Percentiles rank a stretch among this genome's conserved stretches.
Conservation (phyloP, 1,140 invertebrate species). For the Contarinia nasturtii region DNA sequence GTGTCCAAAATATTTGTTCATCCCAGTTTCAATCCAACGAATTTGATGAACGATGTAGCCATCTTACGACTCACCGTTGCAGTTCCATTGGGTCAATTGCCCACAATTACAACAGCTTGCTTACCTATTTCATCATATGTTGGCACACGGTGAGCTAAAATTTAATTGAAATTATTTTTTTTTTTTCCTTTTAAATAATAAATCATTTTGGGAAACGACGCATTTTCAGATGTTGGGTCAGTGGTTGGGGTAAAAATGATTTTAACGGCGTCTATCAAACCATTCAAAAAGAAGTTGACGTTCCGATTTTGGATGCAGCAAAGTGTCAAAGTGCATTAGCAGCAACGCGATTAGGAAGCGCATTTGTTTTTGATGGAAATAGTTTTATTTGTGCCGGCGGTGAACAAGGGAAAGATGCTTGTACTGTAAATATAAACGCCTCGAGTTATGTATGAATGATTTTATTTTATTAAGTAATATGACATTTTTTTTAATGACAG, state of each 20-base stretch:
- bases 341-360: conserved; percentile 39
- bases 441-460: too few species aligned
- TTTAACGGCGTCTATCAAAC: conserved; percentile 45
- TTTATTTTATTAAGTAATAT: too few species aligned
- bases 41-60: conserved; percentile 49
- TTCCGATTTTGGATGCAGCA: conserved; percentile 38
- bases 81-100: conserved; percentile 27
- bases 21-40: conserved; percentile 39
- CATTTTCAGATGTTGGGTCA: conserved; percentile 43
- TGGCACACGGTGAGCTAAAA: conserved; percentile 33
- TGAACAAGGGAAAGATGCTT: conserved; percentile 39
- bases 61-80: conserved; percentile 37
- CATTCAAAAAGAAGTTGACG: conserved; percentile 46
- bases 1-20: conserved; percentile 36
- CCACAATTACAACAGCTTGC: conserved; percentile 53
- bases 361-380: conserved; percentile 36
- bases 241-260: conserved; percentile 66
- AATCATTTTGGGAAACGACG: background rate
- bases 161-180: background rate
- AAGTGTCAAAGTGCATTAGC: conserved; percentile 41
- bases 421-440: background rate
- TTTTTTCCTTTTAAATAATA: background rate
- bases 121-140: conserved; percentile 36
- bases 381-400: conserved; percentile 63
- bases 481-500: background rate